phyloP scores from a whole-genome alignment of 2,113 vertebrate species.

The Crotalus viridis region DNA sequence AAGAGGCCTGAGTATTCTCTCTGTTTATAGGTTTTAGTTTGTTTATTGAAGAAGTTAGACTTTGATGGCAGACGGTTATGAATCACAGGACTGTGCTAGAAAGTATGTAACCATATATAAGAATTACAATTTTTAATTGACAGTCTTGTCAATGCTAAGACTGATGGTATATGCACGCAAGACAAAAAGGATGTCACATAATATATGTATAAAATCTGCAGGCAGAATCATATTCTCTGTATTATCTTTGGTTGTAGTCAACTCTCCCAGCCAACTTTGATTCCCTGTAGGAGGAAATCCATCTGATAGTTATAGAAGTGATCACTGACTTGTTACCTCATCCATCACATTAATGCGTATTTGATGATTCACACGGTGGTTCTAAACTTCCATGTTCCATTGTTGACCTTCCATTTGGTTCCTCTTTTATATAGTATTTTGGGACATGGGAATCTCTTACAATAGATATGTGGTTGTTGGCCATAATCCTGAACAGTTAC shows the following conservation, averaged over 20 bases:
- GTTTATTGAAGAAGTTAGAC: not conserved
- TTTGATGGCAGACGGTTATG: not conserved
- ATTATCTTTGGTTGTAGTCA: not conserved
- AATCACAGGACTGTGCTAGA: not conserved
- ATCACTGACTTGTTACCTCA: not conserved
- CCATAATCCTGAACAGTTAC: not conserved
- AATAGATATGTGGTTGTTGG: not conserved
- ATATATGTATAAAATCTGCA: not conserved
- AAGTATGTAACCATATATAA: not conserved
- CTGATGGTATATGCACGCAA: not conserved
- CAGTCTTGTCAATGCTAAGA: not conserved
- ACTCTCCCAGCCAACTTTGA: not conserved
- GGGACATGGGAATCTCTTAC: not conserved
- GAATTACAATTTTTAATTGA: not conserved
- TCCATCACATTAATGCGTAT: not conserved
- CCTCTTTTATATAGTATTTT: not conserved
- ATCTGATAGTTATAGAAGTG: not conserved
- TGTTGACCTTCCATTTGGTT: not conserved
- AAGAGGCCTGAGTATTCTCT: not conserved
- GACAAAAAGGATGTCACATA: not conserved
- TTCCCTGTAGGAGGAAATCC: not conserved
- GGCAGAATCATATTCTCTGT: not conserved
- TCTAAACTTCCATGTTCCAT: not conserved
- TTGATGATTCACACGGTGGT: not conserved
- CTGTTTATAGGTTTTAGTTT: not conserved